phyloP scores from a whole-genome alignment of 2,797 vertebrate species.

The Rhynchonycteris naso region DNA sequence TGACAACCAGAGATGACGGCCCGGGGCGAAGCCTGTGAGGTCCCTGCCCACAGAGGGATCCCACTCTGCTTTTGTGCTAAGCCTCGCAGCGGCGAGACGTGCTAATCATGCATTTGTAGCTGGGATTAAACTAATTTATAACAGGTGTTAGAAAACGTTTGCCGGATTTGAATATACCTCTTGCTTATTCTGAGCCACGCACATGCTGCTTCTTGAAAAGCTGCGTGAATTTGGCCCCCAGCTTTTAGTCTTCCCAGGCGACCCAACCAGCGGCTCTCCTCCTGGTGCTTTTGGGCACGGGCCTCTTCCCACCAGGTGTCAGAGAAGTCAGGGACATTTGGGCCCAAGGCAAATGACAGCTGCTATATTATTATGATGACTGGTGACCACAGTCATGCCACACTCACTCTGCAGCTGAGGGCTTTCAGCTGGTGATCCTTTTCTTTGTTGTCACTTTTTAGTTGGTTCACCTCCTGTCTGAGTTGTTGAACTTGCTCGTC shows the following conservation, averaged over 20 bases:
- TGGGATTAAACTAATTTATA: too few relatives aligned
- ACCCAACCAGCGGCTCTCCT: rapidly evolving
- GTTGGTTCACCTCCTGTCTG: slow-evolving; percentile 80
- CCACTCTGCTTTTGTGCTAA: not conserved
- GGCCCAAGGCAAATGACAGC: not conserved
- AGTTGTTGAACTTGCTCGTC: slow-evolving; percentile 85
- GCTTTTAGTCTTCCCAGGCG: not conserved
- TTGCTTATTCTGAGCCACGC: not conserved
- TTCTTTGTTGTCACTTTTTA: slow-evolving; percentile 83
- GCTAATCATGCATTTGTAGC: too few relatives aligned
- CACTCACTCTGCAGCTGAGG: slow-evolving; percentile 84
- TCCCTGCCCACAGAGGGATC: not conserved
- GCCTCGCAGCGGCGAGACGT: not conserved
- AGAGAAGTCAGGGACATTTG: not conserved
- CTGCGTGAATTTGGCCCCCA: not conserved
- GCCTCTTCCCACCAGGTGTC: not conserved
- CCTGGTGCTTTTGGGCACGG: not conserved
- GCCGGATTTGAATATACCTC: not conserved
- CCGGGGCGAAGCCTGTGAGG: rapidly evolving
- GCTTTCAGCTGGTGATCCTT: slow-evolving; percentile 86
- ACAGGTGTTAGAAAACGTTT: too few relatives aligned
- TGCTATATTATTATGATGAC: too few relatives aligned
- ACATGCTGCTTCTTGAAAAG: not conserved
- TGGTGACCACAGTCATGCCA: rapidly evolving
- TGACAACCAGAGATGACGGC: not conserved